Percentiles rank a stretch among this genome's conserved stretches.
Conservation (phyloP, 2,888 invertebrate genomes). For the Drosophila differens region DNA sequence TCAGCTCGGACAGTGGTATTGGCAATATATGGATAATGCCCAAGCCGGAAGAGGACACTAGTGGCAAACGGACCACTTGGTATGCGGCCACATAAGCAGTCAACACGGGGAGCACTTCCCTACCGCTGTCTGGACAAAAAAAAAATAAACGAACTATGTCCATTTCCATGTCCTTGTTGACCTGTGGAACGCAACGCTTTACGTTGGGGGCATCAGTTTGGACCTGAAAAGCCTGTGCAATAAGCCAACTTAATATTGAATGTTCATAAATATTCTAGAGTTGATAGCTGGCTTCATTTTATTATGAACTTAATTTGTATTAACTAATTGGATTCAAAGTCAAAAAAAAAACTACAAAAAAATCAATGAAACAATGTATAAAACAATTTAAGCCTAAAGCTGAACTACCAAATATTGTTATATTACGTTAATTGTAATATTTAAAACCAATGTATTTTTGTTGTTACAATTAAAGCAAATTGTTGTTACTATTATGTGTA, state of each 20-base stretch:
- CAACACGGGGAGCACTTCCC: too few species aligned
- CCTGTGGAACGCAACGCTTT: constrained; percentile 2
- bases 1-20: constrained; percentile 84
- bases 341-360: background rate
- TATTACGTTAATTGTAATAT: constrained; percentile 53
- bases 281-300: constrained; percentile 16
- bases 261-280: constrained; percentile 3
- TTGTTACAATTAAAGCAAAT: constrained; percentile 41
- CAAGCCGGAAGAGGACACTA: constrained; percentile 72
- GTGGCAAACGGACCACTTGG: constrained; percentile 83
- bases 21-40: constrained; percentile 84
- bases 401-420: constrained; percentile 72
- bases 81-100: constrained; percentile 70
- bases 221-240: constrained; percentile 24
- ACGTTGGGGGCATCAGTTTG: constrained; percentile 8
- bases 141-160: background rate
- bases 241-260: constrained; percentile 14
- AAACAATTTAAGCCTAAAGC: constrained; percentile 44
- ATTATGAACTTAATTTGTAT: constrained; percentile 19
- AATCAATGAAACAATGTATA: background rate
- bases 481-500: constrained; percentile 8
- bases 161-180: constrained; percentile 1
- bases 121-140: background rate
- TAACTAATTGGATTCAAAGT: constrained; percentile 23
- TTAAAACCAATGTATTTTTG: constrained; percentile 31